phyloP scores from a whole-genome alignment of 2,797 vertebrate genomes.

The Sebastes steindachneri region DNA sequence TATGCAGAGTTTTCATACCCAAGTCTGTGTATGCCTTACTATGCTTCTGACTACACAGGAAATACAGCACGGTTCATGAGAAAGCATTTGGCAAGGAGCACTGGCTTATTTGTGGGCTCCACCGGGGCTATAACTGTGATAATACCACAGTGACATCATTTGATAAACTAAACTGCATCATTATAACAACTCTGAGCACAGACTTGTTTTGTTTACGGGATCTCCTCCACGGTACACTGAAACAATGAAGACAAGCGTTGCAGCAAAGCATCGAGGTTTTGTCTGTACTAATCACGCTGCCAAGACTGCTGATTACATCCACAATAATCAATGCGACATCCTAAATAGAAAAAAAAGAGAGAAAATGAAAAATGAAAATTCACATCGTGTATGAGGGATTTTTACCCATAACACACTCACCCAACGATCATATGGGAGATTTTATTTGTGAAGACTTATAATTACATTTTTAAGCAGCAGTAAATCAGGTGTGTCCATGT shows the following conservation, averaged over 20 bases:
- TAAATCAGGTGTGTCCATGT: conserved; percentile 74
- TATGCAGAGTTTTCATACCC: neutral
- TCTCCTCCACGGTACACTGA: neutral
- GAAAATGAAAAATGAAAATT: conserved; percentile 39
- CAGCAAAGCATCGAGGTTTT: conserved; percentile 38
- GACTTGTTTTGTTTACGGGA: conserved; percentile 38
- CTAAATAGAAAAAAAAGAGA: conserved; percentile 18
- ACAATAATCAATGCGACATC: conserved; percentile 65
- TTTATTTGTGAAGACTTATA: conserved; percentile 64
- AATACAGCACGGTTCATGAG: conserved; percentile 42
- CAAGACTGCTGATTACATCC: conserved; percentile 56
- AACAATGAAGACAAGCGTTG: conserved; percentile 29
- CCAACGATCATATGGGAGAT: conserved; percentile 48
- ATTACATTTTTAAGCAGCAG: conserved; percentile 74
- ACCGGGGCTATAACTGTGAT: conserved; percentile 28
- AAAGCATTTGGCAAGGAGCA: conserved; percentile 18
- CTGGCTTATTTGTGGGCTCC: conserved; percentile 38
- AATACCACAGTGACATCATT: conserved; percentile 51
- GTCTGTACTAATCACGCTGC: conserved; percentile 58
- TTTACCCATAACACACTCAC: conserved; percentile 23
- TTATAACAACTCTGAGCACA: conserved; percentile 24
- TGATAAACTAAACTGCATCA: conserved; percentile 64
- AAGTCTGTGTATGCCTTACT: neutral
- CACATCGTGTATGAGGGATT: conserved; percentile 7
- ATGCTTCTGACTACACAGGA: neutral